These are phyloP conservation scores for Emydocephalus ijimae DNA, from an alignment of 2,113 vertebrate genomes.

Conservation along the genomic window DNA sequence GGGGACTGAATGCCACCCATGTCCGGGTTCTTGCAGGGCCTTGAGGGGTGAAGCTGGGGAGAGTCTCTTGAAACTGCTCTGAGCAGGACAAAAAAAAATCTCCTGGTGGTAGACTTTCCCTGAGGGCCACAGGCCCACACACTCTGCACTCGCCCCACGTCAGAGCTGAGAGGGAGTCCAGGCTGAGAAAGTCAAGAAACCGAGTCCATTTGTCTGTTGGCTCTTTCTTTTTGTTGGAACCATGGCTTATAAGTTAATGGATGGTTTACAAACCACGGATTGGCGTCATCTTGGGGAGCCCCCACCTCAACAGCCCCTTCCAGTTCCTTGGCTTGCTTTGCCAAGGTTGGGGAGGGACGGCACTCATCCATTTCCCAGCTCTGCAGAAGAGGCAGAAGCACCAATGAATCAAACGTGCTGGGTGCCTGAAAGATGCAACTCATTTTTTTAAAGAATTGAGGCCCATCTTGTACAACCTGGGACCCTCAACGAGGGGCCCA, in stretches of 20 bases:
- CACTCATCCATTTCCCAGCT: not conserved
- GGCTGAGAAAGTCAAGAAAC: not conserved
- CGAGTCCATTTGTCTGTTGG: not conserved
- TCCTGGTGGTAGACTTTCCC: not conserved
- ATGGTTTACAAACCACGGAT: not conserved
- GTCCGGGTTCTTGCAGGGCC: not conserved
- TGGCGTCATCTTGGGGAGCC: not conserved
- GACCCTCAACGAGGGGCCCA: fast-evolving
- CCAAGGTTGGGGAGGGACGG: not conserved
- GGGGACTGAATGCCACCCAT: not conserved
- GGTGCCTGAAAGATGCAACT: not conserved
- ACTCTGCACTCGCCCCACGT: too few relatives aligned
- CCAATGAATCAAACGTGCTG: not conserved
- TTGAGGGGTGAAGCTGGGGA: not conserved
- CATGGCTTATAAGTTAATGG: not conserved
- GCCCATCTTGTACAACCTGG: not conserved
- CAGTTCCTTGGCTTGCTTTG: not conserved
- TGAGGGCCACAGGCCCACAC: not conserved
- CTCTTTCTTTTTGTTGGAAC: not conserved
- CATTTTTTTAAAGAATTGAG: not conserved
- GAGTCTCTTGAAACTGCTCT: not conserved
- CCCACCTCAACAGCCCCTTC: not conserved
- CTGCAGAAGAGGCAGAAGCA: not conserved
- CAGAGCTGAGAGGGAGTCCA: not conserved
- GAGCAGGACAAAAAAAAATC: not conserved